These are phyloP conservation scores for Caenorhabditis sinica DNA, from an alignment of 2,888 invertebrate genomes.

Conservation along the genomic window DNA sequence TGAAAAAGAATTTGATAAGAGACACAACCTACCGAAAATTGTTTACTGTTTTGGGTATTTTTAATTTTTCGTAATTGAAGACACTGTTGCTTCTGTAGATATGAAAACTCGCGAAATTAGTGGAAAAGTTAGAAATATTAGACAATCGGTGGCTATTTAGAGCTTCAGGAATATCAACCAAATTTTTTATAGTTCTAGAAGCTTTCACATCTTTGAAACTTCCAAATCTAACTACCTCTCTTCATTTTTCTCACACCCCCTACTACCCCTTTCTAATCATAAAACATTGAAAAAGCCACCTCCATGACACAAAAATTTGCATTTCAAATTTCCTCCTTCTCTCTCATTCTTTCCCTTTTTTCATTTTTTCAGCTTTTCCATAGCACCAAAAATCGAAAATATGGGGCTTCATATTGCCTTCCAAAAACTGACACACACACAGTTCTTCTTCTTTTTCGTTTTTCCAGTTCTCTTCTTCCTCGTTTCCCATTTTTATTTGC, in stretches of 20 bases:
- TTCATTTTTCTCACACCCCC: background rate
- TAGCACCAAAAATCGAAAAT: conserved; percentile 21
- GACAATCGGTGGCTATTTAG: too few relatives aligned
- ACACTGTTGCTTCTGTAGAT: too few relatives aligned
- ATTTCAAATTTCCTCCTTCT: conserved; percentile 17
- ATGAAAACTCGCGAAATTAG: too few relatives aligned
- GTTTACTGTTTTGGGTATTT: too few relatives aligned
- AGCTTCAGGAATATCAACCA: too few relatives aligned
- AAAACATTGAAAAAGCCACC: conserved; percentile 17
- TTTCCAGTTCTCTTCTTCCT: background rate
- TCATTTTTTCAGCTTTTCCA: background rate
- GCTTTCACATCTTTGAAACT: background rate
- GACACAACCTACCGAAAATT: too few relatives aligned
- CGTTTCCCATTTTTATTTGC: conserved; percentile 20
- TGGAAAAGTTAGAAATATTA: too few relatives aligned
- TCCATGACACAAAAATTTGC: conserved; percentile 2
- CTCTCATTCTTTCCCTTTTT: too few relatives aligned
- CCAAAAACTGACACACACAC: background rate
- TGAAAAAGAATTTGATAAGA: too few relatives aligned
- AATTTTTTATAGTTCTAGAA: too few relatives aligned
- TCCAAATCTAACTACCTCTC: too few relatives aligned
- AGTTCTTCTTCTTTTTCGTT: conserved; percentile 1
- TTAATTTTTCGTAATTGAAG: too few relatives aligned
- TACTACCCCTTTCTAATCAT: background rate
- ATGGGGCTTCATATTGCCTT: background rate